phyloP scores from a whole-genome alignment of 2,888 invertebrate species.

The Apodemia duryi region DNA sequence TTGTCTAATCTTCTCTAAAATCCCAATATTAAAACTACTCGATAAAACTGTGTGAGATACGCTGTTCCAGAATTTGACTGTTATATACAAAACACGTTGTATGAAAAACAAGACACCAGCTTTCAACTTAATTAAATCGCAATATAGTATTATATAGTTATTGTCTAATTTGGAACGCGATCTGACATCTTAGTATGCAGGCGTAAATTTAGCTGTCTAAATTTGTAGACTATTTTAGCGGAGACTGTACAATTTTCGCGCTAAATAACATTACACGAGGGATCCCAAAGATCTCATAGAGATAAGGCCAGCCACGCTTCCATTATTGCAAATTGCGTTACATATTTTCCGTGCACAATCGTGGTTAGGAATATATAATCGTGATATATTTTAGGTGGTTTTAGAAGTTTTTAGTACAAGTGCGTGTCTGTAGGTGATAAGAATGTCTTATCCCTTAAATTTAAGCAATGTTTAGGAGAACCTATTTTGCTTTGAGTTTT shows the following conservation, averaged over 20 bases:
- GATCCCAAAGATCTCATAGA: conserved; percentile 14
- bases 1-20: no score
- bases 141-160: no score
- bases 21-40: no score
- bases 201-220: neutral
- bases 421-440: neutral
- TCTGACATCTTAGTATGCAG: neutral
- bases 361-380: conserved; percentile 13
- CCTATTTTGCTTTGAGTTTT: neutral
- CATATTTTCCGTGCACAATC: conserved; percentile 12
- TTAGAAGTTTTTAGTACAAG: neutral
- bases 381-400: conserved; percentile 3
- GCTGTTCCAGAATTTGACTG: no score
- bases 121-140: no score
- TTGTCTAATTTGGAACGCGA: neutral
- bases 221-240: neutral
- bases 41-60: no score
- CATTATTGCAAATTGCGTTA: conserved; percentile 15
- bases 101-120: no score
- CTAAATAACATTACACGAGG: conserved; percentile 7
- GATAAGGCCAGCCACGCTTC: neutral
- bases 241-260: conserved; percentile 4
- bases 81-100: no score
- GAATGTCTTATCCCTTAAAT: neutral
- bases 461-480: neutral